phyloP scores from a whole-genome alignment of 2,113 vertebrate genomes.

The Carassius auratus region DNA sequence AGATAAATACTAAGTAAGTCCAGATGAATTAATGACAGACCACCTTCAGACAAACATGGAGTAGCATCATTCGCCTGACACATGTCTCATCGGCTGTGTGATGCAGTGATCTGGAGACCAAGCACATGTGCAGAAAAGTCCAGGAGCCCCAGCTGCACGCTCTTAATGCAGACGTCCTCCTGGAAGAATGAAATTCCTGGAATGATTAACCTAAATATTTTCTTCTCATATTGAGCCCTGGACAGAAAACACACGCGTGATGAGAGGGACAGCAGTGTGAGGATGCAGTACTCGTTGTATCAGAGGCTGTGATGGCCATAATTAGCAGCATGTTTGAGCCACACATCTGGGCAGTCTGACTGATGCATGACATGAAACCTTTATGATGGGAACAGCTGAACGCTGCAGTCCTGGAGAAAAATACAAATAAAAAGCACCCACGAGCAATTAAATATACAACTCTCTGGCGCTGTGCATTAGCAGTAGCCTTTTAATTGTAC shows the following conservation, averaged over 20 bases:
- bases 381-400: slow-evolving; percentile 37
- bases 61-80: slow-evolving; percentile 25
- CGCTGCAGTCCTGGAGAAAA: not conserved
- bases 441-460: not conserved
- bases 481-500: slow-evolving; percentile 32
- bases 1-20: not conserved
- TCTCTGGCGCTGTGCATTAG: slow-evolving; percentile 30
- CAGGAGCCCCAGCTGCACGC: slow-evolving; percentile 9
- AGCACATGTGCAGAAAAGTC: not conserved
- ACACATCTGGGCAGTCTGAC: slow-evolving; percentile 60
- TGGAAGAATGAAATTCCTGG: slow-evolving; percentile 31
- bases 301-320: slow-evolving; percentile 61
- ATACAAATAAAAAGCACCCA: not conserved
- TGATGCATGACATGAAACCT: slow-evolving; percentile 47
- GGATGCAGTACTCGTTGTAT: slow-evolving; percentile 58
- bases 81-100: slow-evolving; percentile 27
- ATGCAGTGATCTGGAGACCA: slow-evolving; percentile 6
- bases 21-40: not conserved
- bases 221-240: slow-evolving; percentile 59
- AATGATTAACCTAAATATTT: slow-evolving; percentile 65
- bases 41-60: slow-evolving; percentile 25
- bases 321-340: slow-evolving; percentile 66
- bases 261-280: slow-evolving; percentile 44
- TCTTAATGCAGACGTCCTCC: slow-evolving; percentile 1
- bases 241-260: slow-evolving; percentile 11